Base-by-base conservation (phyloP, 2,888 invertebrate species). In the Agrypnus murinus region DNA sequence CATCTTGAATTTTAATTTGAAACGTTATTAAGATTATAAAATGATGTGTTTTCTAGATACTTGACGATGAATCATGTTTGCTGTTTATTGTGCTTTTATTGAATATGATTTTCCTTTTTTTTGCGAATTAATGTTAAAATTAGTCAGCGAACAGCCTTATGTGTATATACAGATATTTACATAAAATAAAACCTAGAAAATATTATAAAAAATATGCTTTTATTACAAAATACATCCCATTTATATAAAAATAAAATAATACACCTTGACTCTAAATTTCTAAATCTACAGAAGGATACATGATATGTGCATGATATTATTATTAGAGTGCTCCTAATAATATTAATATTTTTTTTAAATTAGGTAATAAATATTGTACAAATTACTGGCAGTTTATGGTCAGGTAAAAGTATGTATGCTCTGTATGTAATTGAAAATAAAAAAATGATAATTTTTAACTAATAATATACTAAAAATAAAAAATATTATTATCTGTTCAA, bases 251-350 rank as follows among this genome's bases (percentile, higher is more conserved):
- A 72, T 72, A 72, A 68, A 55, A 65, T 72, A 72, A 69, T 72
- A 72, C 72, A 72, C 72, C 72, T 72, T 65, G 68, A 68, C 68
- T n/a, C n/a, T n/a, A n/a, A n/a, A n/a, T n/a, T n/a, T n/a, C n/a
- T 62, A 55, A 10, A 43, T 43, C 34, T 34, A 55, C 36, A 55
- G 17, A 32, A 55, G 17, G 10, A 36, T 55, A 55, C 55, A 55
- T 55, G 55, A 25, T 25, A 25, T 25, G 55, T 55, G 55, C 55
- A 32, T 55, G 55, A 17, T 10, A 15, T n/a, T n/a, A n/a, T n/a
- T 55, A 55, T 55, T 55, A 55, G 34, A 55, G 55, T 55, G 55
- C 55, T 34, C 36, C 55, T 55, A 38, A 5, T 17, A n/a, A n/a
- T 36, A 36, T 55, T 36, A 55, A 17, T 32, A 31, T 12, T 25